Evolutionary conservation across 2,113 vertebrate genomes (phyloP).

Genomic region (Falcunculus frontatus): DNA sequence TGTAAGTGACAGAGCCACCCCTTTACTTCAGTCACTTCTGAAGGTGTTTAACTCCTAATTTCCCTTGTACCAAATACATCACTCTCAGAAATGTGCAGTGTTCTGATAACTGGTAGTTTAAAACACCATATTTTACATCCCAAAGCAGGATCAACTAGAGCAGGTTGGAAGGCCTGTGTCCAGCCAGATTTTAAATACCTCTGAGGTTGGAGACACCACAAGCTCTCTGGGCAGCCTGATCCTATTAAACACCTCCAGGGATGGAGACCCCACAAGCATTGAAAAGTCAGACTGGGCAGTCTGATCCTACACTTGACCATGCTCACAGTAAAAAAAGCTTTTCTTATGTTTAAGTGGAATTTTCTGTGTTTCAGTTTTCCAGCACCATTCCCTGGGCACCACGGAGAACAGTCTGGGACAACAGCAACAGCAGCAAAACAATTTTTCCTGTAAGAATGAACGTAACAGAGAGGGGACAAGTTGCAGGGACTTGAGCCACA

Average conservation of each 20-base stretch:
- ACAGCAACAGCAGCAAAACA: not conserved
- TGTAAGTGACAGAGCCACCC: not conserved
- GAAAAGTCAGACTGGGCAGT: not conserved
- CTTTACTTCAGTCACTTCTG: not conserved
- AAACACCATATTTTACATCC: not conserved
- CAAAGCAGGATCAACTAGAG: not conserved
- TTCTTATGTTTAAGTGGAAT: not conserved
- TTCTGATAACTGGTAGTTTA: not conserved
- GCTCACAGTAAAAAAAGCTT: not conserved
- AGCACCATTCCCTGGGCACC: not conserved
- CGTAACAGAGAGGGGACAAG: accelerated
- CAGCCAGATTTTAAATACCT: not conserved
- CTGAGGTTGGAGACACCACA: not conserved
- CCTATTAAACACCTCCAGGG: not conserved
- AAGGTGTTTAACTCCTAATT: not conserved
- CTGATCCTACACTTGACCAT: not conserved
- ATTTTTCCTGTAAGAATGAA: not conserved
- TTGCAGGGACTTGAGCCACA: not conserved
- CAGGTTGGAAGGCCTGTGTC: not conserved
- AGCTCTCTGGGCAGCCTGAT: not conserved
- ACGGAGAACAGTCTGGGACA: not conserved
- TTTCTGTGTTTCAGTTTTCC: not conserved
- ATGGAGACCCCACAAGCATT: not conserved
- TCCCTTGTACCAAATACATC: not conserved
- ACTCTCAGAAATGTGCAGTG: not conserved